Conservation (phyloP, 2,888 invertebrate species). For the Acrocera orbiculus region DNA sequence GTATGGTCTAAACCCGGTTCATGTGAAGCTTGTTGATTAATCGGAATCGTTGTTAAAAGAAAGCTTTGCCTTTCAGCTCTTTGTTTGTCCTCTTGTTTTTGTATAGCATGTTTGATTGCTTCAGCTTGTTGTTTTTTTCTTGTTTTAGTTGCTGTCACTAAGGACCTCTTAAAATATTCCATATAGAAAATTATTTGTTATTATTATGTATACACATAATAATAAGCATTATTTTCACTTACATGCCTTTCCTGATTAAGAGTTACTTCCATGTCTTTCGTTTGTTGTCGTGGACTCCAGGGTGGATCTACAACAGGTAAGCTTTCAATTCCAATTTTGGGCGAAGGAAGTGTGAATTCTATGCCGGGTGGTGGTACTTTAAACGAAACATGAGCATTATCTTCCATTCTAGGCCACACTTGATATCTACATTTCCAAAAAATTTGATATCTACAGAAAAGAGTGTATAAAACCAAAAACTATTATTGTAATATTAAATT, state of each 20-base stretch:
- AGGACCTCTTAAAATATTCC: conserved; percentile 46
- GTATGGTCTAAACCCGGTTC: conserved; percentile 82
- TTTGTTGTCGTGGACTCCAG: conserved; percentile 96
- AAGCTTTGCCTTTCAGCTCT: conserved; percentile 90
- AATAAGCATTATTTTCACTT: conserved; percentile 31
- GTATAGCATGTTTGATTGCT: conserved; percentile 83
- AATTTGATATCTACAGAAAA: conserved; percentile 55
- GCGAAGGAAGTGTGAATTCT: conserved; percentile 96
- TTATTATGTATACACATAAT: too few species aligned
- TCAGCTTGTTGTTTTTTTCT: conserved; percentile 98
- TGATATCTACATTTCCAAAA: conserved; percentile 95
- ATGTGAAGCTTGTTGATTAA: conserved; percentile 86
- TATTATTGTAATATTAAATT: conserved; percentile 5
- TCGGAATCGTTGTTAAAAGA: conserved; percentile 86
- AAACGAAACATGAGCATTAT: conserved; percentile 85
- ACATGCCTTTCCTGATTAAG: conserved; percentile 94
- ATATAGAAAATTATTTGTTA: conserved; percentile 2
- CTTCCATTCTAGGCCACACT: conserved; percentile 99
- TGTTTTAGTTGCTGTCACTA: conserved; percentile 97
- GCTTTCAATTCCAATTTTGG: conserved; percentile 93
- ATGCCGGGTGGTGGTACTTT: conserved; percentile 99
- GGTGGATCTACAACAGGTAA: conserved; percentile 94
- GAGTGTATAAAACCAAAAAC: background rate
- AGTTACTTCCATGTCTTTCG: conserved; percentile 97
- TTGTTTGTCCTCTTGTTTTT: conserved; percentile 91